Conservation (phyloP, 2,888 invertebrate genomes). For the Pollenia griseotomentosa region DNA sequence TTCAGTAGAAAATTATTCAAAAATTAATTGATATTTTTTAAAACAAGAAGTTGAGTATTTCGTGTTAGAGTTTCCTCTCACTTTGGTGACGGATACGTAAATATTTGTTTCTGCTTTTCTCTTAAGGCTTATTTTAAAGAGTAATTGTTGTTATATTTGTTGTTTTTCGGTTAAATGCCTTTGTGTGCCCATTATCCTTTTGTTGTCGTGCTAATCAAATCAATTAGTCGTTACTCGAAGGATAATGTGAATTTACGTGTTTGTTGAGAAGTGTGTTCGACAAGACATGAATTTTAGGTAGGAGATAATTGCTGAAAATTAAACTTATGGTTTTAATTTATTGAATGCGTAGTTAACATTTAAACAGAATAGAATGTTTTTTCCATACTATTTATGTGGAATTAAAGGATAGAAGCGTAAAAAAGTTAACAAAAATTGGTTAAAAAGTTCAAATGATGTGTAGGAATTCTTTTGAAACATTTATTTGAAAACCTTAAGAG, state of each 20-base stretch:
- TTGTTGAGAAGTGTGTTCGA: background rate
- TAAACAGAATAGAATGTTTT: background rate
- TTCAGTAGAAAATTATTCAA: too few relatives aligned
- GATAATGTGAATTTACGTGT: background rate
- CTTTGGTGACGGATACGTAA: background rate
- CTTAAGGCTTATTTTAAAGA: background rate
- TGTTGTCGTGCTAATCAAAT: conserved; percentile 38
- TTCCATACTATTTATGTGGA: background rate
- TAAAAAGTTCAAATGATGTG: too few relatives aligned
- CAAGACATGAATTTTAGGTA: conserved; percentile 18
- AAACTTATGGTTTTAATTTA: background rate
- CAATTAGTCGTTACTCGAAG: conserved; percentile 39
- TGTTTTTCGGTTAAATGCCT: background rate
- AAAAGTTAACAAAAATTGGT: too few relatives aligned
- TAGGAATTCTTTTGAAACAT: too few relatives aligned
- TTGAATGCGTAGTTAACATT: conserved; percentile 1
- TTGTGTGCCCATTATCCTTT: conserved; percentile 24
- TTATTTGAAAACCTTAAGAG: too few relatives aligned
- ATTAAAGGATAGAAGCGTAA: background rate
- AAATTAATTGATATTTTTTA: too few relatives aligned
- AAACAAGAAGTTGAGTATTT: too few relatives aligned
- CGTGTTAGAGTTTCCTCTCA: background rate
- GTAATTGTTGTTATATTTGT: background rate
- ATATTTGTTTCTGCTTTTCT: background rate
- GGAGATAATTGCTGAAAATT: conserved; percentile 15